Base-by-base conservation (phyloP, 2,797 vertebrate genomes). In the Micrastur ruficollis region DNA sequence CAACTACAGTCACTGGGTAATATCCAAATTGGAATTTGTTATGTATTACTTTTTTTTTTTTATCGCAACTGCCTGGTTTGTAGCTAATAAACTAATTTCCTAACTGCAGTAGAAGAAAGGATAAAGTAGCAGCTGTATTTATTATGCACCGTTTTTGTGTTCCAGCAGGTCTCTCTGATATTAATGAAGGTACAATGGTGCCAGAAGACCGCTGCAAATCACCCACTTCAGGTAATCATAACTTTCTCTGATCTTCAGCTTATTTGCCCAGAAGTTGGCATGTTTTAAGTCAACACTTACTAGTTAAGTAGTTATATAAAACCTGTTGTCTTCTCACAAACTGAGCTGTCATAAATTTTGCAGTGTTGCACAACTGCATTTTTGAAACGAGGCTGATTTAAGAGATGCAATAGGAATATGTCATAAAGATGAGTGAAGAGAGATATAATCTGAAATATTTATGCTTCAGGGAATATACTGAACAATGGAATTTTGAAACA, bases 141-240 rank as follows among this genome's bases (percentile, higher is more conserved):
- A 70, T 68, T 79, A 86, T 87, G 68, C 46, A 75, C 14, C 75
- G 55, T 0, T 79, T 74, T 93, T 97, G 50, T 98, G 93, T 97
- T 95, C 95, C 91, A 98, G 97, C 98, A 98, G 99, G 99, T 97
- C 98, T 99, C 26, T 99, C 99, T 85, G 99, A 99, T 94, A 99
- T 99, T 95, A 99, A 98, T 72, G 99, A 99, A 97, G 98, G 99
- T 82, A 98, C 99, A 3, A 93, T 98, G 59, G 98, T 99, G 58
- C 99, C 99, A 87, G 99, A 99, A 88, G 99, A 99, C 96, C 99
- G 99, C 97, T 99, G 99, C 98, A 99, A 99, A 96, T 99, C 99
- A 8, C 99, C 99, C 26, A 99, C 99, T 82, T 99, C 99, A 98
- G 99, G 99, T 99, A 99, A 99, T 89, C 91, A 53, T 50, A 47